A percentile compares a stretch with the other conserved stretches of the same genome.
Conservation (phyloP, 2,797 vertebrate species). For the Sphenopsis melanotis region DNA sequence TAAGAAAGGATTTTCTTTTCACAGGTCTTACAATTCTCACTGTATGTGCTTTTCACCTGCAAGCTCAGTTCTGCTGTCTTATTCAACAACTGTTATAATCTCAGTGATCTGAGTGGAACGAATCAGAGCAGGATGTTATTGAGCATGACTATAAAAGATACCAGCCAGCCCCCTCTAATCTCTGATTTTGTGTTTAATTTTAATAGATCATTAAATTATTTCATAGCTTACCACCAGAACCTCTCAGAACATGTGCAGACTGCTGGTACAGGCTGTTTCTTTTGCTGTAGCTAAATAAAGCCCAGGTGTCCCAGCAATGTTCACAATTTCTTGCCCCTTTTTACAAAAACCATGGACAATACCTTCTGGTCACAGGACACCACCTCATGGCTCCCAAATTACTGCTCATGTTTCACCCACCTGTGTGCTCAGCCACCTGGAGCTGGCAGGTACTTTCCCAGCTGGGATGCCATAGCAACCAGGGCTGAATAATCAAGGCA, state of each 20-base stretch:
- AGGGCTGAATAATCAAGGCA: constrained; percentile 24
- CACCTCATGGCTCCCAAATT: not conserved
- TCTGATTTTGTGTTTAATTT: not conserved
- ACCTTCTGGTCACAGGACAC: not conserved
- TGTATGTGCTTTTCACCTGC: not conserved
- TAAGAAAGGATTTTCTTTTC: not conserved
- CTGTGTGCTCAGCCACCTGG: constrained; percentile 47
- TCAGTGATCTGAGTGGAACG: not conserved
- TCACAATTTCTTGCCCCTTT: not conserved
- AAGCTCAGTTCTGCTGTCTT: not conserved
- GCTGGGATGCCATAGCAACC: constrained; percentile 50
- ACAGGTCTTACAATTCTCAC: not conserved
- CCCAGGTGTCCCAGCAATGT: not conserved
- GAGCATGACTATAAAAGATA: not conserved
- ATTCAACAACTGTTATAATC: not conserved
- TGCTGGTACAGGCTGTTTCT: not conserved
- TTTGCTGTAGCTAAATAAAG: not conserved
- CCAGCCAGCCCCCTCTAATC: not conserved
- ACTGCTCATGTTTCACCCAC: not conserved
- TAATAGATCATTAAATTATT: not conserved
- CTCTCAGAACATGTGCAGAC: not conserved
- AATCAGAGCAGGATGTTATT: not conserved
- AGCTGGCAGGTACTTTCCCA: constrained; percentile 59
- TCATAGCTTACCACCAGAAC: not conserved
- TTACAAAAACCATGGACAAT: not conserved